Base-by-base conservation (phyloP, 92 coral and sea anemone species). In the Montipora capitata region DNA sequence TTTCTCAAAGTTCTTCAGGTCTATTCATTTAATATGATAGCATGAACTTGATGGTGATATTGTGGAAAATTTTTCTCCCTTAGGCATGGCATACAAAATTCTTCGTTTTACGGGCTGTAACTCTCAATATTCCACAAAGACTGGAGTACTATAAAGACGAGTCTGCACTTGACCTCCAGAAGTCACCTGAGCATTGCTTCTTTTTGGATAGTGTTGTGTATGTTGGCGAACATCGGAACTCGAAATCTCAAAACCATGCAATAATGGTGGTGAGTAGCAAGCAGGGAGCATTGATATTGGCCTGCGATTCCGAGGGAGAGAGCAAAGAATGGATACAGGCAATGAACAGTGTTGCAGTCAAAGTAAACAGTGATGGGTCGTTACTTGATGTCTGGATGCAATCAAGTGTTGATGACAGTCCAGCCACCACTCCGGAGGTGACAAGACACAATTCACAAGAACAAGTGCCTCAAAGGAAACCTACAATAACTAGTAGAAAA, bases 81-180 rank as follows among this genome's bases (percentile, higher is more conserved):
- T 11, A 93, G 96, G 96, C 96, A 40, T 93, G 96, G 96, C 96
- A 93, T 68, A 81, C 92, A 20, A 93, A 93, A 75, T 93, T 85
- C 61, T 93, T 93, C 72, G 89, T 93, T 40, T 83, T 93, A 35
- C 93, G 92, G 17, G 81, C 82, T 68, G 52, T 35, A 41, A 45
- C 83, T 38, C 82, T 64, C 44, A 64, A 85, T 48, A 16, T 12
- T 20, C 85, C 76, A 3, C 96, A 92, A 58, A 68, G 75, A 10
- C 74, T 93, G 40, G 96, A 93, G 70, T 93, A 93, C 88, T 93
- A 85, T 70, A 93, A 93, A 64, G 96, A 93, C 75, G 93, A 90
- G 20, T 38, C 77, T 6, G 59, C 94, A 43, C 84, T 83, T 66
- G 86, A 72, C 49, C n/a, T 73, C 57, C 72, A 89, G 12, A 88